Evolutionary conservation across 2,113 vertebrate species (phyloP), one percentile per base, ranked within the genome.

Genomic region (Calonectris borealis): DNA sequence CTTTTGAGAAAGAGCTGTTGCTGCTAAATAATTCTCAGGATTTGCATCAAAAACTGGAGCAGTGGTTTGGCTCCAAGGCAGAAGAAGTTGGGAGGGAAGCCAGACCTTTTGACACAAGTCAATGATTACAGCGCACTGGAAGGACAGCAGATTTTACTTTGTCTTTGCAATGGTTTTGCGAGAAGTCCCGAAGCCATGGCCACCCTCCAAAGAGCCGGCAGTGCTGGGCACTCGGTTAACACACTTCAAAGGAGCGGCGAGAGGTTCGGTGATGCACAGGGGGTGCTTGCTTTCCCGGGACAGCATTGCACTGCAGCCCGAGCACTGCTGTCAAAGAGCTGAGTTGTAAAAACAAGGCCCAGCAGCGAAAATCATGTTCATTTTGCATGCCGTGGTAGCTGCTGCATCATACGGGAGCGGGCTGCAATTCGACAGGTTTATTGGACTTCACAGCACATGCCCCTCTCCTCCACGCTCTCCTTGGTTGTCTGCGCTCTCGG

Each of bases 31-130:
- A 77, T 94, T 85, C 78, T 90, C 54, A 60, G 34, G 78, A 88
- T 93, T 93, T 95, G 75, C 55, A 87, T 95, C 68, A 91, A 78
- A 52, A 88, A 76, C 70, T 61, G 26, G 73, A 84, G 82, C 77
- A 70, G 61, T 58, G 62, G 84, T 91, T 95, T 97, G 82, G 73
- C 93, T 95, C 51, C 42, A 31, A 91, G 94, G 70, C 77, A 83
- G 62, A 90, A 78, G 70, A 78, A 83, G 18, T 12, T 87, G 91
- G 73, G 62, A 89, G 64, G 57, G n/a, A 70, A 83, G 71, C 58
- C 79, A 66, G 40, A 46, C 38, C 69, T 91, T 77, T 61, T 38
- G 83, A 71, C 48, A 78, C 32, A 64, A 92, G 83, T 54, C 14
- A 10, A 12, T 89, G 80, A 83, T 72, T 92, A 42, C 65, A 55